phyloP scores from a whole-genome alignment of 2,113 vertebrate species.

The Alosa alosa region DNA sequence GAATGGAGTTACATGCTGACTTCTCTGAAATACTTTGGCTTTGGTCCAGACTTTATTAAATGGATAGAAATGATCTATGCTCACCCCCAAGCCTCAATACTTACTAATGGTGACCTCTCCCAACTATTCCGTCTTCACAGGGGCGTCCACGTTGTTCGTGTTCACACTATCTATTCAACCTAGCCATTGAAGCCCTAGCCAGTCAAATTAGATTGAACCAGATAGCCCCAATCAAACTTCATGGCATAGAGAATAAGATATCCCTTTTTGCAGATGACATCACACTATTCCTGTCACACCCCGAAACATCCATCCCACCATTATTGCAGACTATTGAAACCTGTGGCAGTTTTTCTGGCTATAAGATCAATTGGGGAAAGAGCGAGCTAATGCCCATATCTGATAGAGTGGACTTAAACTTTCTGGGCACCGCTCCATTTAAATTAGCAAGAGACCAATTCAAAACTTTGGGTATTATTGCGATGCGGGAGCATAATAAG shows the following conservation, averaged over 20 bases:
- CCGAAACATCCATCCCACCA: constrained; percentile 12
- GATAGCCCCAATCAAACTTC: neutral
- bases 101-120: constrained; percentile 14
- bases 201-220: neutral
- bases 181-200: constrained; percentile 7
- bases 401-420: neutral
- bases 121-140: constrained; percentile 11
- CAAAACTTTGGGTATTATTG: neutral
- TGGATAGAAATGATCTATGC: constrained; percentile 28
- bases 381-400: constrained; percentile 25
- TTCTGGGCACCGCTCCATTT: neutral
- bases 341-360: constrained; percentile 12
- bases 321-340: constrained; percentile 5
- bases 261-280: constrained; percentile 22
- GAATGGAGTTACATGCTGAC: constrained; percentile 20
- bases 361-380: constrained; percentile 24
- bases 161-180: constrained; percentile 19
- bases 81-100: constrained; percentile 6
- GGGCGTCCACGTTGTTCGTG: neutral
- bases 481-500: neutral
- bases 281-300: neutral
- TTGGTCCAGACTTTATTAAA: constrained; percentile 11
- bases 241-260: neutral
- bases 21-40: constrained; percentile 4
- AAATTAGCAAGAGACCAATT: neutral